Base-by-base conservation (phyloP, 2,113 vertebrate genomes). In the Hydropotes inermis region DNA sequence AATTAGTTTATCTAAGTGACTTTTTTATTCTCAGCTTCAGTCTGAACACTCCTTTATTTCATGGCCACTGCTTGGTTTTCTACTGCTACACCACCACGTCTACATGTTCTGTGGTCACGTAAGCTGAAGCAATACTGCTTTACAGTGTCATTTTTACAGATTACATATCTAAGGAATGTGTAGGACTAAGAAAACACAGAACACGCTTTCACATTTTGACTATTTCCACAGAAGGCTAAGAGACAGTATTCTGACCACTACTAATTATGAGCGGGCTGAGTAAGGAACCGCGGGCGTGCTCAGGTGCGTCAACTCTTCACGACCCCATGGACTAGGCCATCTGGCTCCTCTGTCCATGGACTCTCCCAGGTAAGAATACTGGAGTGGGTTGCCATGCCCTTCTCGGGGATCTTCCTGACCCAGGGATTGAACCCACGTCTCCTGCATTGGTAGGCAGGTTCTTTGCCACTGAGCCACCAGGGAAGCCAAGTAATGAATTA, bases 381-480 rank as follows among this genome's bases (percentile, higher is more conserved):
- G 17, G 33, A 36, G 64, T 19, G 33, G 33, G 33, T 21, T 10
- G 64, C 17, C 64, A 67, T 36, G 10, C 64, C 64, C 64, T 67
- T 67, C 64, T 67, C 17, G 1, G 33, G 64, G 64, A 67, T 67
- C 64, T 67, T 36, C 64, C 64, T 67, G 17, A 67, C 17, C 33
- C 33, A 2, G n/a, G 17, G 64, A 21, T 5, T n/a, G 64, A n/a
- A 36, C 33, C 64, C 8, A 0, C 0, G 2, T 67, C 64, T 67
- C 17, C 1, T 10, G 2, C 33, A 67, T 5, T 21, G 16, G 64
- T 36, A 21, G 33, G 17, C 64, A 67, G 16, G 16, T 67, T 67
- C 64, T 5, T 67, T 67, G 33, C 64, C 64, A 67, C 61, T n/a
- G 61, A 67, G 33, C 33, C 61, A 67, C 64, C 33, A 67, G 64